Base-by-base conservation (phyloP, 2,797 vertebrate species). In the Kryptopterus vitreolus region DNA sequence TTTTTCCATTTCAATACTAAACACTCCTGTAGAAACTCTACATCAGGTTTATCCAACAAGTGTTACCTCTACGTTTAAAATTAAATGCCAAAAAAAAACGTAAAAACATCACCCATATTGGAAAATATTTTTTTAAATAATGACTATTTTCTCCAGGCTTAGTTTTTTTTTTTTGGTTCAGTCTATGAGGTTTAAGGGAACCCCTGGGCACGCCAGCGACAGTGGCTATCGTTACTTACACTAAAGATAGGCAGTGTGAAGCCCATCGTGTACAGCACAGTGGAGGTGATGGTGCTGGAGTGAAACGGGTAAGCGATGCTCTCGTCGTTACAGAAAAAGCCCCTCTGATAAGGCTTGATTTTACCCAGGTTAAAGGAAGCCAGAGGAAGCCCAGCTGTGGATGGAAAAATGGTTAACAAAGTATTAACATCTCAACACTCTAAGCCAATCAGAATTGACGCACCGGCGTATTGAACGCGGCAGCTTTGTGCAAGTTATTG, bases 311-410 rank as follows among this genome's bases (percentile, higher is more conserved):
- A 99, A 91, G 89, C 94, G 96, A 99, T 97, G 96, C 93, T 97
- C 90, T 95, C 96, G 91, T 99, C 98, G 87, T 92, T 94, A 98
- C 98, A 99, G 96, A 97, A 98, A 98, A 99, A 97, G 93, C 98
- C 97, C 90, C 96, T 95, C 91, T 98, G 94, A 95, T 96, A 99
- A 77, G 97, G 97, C 86, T 94, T 94, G 93, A 98, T 92, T 94
- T 97, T 96, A 95, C 94, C 95, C 94, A 98, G 95, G 94, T 98
- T 99, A 96, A 97, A 95, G 93, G 95, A 95, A 85, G 95, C 95
- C 92, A 99, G 91, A 82, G 98, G 97, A 91, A 99, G 92, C 90
- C 94, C 95, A 91, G 95, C 97, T 99, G 96, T 96, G 93, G 93
- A 94, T 82, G 93, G 92, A 96, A 93, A 86, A 90, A 84, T 76